Percentiles rank a stretch among this genome's conserved stretches.
Conservation (phyloP, 2,888 invertebrate species). For the Perdita meconis region DNA sequence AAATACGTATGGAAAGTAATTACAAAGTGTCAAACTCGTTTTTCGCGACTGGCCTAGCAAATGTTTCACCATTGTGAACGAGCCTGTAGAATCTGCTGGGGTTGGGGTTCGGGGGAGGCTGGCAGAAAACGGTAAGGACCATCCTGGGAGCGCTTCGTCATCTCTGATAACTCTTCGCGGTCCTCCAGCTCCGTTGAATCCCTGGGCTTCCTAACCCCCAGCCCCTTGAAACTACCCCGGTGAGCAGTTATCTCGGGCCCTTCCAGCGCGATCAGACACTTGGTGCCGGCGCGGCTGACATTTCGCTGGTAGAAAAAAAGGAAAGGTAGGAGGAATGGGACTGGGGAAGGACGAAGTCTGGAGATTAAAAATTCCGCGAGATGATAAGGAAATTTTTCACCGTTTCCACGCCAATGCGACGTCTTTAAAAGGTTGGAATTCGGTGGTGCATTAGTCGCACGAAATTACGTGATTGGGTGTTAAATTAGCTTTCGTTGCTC, state of each 20-base stretch:
- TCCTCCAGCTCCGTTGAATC: constrained; percentile 63
- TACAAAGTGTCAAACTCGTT: constrained; percentile 43
- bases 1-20: constrained; percentile 19
- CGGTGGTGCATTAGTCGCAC: not conserved
- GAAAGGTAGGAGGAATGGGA: constrained; percentile 12
- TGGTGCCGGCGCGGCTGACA: constrained; percentile 46
- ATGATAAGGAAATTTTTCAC: constrained; percentile 50
- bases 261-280: constrained; percentile 63
- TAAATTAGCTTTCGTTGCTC: not conserved
- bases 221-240: constrained; percentile 56
- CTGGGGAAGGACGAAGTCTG: constrained; percentile 4
- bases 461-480: not conserved
- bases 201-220: constrained; percentile 63
- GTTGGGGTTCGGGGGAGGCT: constrained; percentile 48
- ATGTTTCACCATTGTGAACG: constrained; percentile 47
- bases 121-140: constrained; percentile 78
- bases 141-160: constrained; percentile 81
- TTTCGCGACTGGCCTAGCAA: constrained; percentile 37
- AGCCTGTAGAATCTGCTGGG: constrained; percentile 48
- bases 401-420: not conserved
- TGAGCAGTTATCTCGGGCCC: constrained; percentile 67
- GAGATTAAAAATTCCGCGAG: constrained; percentile 63
- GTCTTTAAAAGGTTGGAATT: constrained; percentile 1
- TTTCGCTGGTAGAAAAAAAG: constrained; percentile 43
- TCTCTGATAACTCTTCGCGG: constrained; percentile 80